Conservation (phyloP, 2,888 invertebrate genomes). For the Lasioglossum oenotherae region DNA sequence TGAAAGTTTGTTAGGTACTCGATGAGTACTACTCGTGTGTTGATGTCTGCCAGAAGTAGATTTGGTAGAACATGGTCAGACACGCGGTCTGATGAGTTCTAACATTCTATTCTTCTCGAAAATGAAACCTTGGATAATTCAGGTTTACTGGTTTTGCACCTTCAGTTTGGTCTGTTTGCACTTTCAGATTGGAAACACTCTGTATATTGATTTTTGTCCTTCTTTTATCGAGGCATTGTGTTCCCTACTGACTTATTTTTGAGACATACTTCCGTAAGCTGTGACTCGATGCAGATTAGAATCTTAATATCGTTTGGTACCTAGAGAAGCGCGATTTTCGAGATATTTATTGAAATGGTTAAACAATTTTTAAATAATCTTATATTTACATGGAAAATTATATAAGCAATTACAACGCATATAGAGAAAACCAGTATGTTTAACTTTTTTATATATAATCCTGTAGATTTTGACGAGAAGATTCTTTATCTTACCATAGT, state of each 20-base stretch:
- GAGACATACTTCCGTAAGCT: neutral
- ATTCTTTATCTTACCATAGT: too few relatives aligned
- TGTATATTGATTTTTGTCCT: neutral
- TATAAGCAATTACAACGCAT: neutral
- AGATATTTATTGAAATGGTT: too few relatives aligned
- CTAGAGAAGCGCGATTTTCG: too few relatives aligned
- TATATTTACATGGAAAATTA: neutral
- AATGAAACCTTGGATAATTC: neutral
- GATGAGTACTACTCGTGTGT: neutral
- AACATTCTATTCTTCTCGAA: neutral
- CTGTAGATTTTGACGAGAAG: too few relatives aligned
- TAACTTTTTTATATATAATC: too few relatives aligned
- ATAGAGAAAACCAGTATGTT: too few relatives aligned
- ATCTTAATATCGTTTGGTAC: too few relatives aligned
- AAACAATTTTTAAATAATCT: too few relatives aligned
- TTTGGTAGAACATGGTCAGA: neutral
- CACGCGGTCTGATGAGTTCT: neutral
- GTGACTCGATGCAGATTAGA: neutral
- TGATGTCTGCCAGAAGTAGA: neutral
- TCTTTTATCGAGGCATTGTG: neutral
- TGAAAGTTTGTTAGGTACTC: neutral
- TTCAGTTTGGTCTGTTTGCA: neutral
- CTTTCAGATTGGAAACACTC: neutral
- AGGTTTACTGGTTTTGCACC: neutral
- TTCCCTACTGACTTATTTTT: neutral